Percentiles rank a stretch among this genome's conserved stretches.
These are phyloP conservation scores for Cephus nigrinus DNA, from an alignment of 2,888 invertebrate genomes.

Conservation along the genomic window DNA sequence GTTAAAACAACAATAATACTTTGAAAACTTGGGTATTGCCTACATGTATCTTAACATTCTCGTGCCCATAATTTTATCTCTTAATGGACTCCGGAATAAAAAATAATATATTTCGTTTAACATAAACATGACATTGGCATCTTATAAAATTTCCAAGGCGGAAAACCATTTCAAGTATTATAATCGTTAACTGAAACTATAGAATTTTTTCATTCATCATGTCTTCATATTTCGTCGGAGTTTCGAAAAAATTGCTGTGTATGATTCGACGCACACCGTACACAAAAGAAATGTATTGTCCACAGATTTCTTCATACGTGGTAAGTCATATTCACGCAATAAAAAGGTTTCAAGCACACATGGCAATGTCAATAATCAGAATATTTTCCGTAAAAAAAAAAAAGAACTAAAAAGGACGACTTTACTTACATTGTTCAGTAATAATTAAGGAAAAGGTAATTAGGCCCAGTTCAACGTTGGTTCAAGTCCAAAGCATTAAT, in stretches of 20 bases:
- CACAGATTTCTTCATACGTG: background rate
- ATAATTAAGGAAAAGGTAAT: slow-evolving; percentile 28
- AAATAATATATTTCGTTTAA: no score
- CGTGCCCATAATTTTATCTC: no score
- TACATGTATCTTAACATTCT: no score
- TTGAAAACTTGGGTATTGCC: no score
- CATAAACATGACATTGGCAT: no score
- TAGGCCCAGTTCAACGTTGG: slow-evolving; percentile 29
- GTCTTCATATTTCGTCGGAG: background rate
- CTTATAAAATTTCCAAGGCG: background rate
- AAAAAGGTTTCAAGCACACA: background rate
- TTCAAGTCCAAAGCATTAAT: background rate
- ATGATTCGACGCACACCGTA: background rate
- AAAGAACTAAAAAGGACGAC: background rate
- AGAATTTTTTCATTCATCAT: background rate
- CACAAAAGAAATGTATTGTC: background rate
- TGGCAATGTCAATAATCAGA: background rate
- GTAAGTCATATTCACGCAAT: background rate
- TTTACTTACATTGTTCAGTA: slow-evolving; percentile 1
- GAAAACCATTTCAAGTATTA: background rate
- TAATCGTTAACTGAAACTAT: background rate
- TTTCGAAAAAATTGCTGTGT: background rate
- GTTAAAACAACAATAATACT: no score
- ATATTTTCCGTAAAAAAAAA: background rate
- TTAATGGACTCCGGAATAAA: no score